Percentiles rank a stretch among this genome's conserved stretches.
Evolutionary conservation across 2,113 vertebrate genomes (phyloP).

Genomic region (Pycnonotus jocosus): DNA sequence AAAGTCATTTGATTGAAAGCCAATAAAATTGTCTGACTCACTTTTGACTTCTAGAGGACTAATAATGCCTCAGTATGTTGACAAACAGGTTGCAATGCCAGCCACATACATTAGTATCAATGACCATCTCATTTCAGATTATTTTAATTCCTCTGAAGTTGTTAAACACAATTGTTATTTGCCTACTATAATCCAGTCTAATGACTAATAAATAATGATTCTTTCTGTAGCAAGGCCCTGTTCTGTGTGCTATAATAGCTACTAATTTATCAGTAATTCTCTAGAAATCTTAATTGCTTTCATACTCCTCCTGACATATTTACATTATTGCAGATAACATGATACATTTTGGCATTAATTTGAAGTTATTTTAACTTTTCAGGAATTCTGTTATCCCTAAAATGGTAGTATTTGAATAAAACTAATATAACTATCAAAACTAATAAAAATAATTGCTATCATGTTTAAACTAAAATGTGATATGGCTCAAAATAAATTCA

Average conservation of each 20-base stretch:
- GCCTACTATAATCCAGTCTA: not conserved
- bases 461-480: not conserved
- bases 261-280: not conserved
- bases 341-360: not conserved
- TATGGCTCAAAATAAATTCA: not conserved
- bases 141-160: not conserved
- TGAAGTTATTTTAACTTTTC: not conserved
- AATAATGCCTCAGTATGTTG: not conserved
- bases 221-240: not conserved
- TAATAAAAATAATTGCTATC: not conserved
- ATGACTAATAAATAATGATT: not conserved
- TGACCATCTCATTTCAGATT: not conserved
- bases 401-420: not conserved
- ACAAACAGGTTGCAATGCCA: not conserved
- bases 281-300: not conserved
- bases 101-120: not conserved
- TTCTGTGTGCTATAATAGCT: not conserved
- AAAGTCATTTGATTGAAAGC: not conserved
- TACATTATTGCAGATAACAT: not conserved
- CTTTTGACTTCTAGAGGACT: not conserved
- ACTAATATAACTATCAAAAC: too few species aligned
- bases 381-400: not conserved
- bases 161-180: not conserved
- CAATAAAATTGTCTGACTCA: not conserved
- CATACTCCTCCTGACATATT: not conserved